Percentiles rank a stretch among this genome's conserved stretches.
These are phyloP conservation scores for Pycnonotus jocosus DNA, from an alignment of 2,113 vertebrate species.

Conservation along the genomic window DNA sequence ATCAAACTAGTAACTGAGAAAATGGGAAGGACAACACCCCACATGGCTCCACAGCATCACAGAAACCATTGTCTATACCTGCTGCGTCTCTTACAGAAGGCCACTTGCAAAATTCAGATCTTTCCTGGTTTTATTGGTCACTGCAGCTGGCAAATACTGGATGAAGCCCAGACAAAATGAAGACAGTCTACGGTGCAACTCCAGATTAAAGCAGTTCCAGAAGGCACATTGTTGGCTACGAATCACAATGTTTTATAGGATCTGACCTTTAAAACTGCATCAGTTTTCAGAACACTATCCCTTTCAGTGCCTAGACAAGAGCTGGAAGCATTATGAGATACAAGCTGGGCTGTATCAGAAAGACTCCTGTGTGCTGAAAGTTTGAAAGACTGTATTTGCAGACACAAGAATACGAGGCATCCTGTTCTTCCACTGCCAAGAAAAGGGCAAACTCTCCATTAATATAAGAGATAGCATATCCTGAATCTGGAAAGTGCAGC, in stretches of 20 bases:
- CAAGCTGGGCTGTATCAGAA: neutral
- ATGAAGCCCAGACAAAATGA: neutral
- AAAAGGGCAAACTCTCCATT: constrained; percentile 3
- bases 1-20: neutral
- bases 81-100: neutral
- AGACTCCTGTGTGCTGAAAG: neutral
- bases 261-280: constrained; percentile 22
- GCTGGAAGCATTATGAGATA: neutral
- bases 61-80: neutral
- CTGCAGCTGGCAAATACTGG: neutral
- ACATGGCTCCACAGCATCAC: neutral
- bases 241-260: neutral
- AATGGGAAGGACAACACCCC: neutral
- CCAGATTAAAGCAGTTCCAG: neutral
- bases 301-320: neutral
- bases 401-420: neutral
- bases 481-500: neutral
- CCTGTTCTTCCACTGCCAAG: neutral
- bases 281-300: neutral
- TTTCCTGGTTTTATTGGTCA: neutral
- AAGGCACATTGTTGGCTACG: neutral
- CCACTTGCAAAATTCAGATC: neutral
- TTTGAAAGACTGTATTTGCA: neutral
- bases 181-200: neutral
- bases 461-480: neutral